These are phyloP conservation scores for Leptobrachium leishanense DNA, from an alignment of 2,113 vertebrate genomes.

Conservation along the genomic window DNA sequence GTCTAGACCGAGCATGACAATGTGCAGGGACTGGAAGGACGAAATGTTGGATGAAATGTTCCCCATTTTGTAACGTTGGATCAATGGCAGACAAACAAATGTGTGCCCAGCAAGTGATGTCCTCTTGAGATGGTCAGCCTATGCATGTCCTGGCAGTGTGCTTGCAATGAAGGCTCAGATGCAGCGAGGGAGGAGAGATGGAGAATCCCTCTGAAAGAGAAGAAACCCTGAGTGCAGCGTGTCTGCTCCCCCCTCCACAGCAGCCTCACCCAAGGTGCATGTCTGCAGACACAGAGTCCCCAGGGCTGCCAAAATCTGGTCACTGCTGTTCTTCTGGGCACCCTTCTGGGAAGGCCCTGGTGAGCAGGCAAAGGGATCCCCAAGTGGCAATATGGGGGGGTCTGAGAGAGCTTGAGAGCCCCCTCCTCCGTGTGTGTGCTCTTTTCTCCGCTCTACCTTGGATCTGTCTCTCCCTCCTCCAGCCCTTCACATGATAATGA, in stretches of 20 bases:
- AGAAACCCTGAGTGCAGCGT: background rate
- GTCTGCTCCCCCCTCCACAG: background rate
- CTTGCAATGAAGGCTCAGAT: background rate
- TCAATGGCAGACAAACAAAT: constrained; percentile 10
- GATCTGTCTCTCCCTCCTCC: constrained; percentile 36
- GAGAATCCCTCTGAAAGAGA: background rate
- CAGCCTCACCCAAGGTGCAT: constrained; percentile 36
- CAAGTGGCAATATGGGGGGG: background rate
- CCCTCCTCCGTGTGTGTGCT: constrained; percentile 24
- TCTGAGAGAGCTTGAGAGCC: constrained; percentile 1
- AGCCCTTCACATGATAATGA: constrained; percentile 45
- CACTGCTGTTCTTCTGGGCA: background rate
- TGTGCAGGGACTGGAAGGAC: constrained; percentile 94
- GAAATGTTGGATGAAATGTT: constrained; percentile 95
- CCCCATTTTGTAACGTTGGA: constrained; percentile 71
- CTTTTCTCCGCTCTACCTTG: constrained; percentile 23
- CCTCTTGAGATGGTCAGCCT: constrained; percentile 7
- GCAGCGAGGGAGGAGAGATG: background rate
- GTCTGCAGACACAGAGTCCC: background rate
- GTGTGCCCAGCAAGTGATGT: constrained; percentile 30
- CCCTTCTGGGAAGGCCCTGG: background rate
- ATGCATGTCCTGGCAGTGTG: constrained; percentile 20
- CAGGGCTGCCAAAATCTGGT: background rate
- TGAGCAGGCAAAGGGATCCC: constrained; percentile 14
- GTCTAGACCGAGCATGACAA: constrained; percentile 95